Evolutionary conservation across 2,797 vertebrate genomes (phyloP), one percentile per base, ranked within the genome.

Genomic region (Hirundo rustica): DNA sequence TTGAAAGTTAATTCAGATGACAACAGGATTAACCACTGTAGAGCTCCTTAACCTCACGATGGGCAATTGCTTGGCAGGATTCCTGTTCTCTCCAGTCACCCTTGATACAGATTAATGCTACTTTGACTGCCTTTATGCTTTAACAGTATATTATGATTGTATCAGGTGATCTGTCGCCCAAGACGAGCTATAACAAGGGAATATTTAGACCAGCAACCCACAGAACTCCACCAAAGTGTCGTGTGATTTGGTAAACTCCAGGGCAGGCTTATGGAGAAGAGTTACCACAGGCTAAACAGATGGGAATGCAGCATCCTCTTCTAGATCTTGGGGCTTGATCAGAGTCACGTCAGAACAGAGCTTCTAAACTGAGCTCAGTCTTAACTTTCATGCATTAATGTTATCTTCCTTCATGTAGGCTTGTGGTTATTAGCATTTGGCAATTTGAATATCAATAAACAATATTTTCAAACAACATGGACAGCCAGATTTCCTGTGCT

Each of bases 11-110:
- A 97, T 97, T 97, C 83, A 89, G 88, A 94, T 95, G 95, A 95
- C 97, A 97, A 96, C 78, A 95, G 96, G 97, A 97, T 97, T 97
- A 97, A 80, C 96, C 95, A 93, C 92, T 55, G 79, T 53, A 83
- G 84, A 96, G 95, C 73, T 97, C 96, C 96, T 96, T 92, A 91
- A 80, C 66, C 81, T 96, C 92, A 78, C 1, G 10, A 85, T 76
- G 85, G 93, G 92, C 10, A 32, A 93, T 91, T 65, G 77, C 93
- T 90, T 95, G 93, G 96, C 89, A 95, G 86, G 77, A 75, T 94
- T 95, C 93, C 76, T 96, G 79, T 34, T 87, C 92, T 96, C 88
- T 66, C 85, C 92, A 83, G 88, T 76, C 97, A 89, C 92, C 68
- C 86, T 74, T 26, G 36, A 72, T 79, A 85, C 77, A 92, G 65